A percentile compares a stretch with the other conserved stretches of the same genome.
Evolutionary conservation across 2,888 invertebrate genomes (phyloP).

Genomic region (Xanthorhoe spadicearia): DNA sequence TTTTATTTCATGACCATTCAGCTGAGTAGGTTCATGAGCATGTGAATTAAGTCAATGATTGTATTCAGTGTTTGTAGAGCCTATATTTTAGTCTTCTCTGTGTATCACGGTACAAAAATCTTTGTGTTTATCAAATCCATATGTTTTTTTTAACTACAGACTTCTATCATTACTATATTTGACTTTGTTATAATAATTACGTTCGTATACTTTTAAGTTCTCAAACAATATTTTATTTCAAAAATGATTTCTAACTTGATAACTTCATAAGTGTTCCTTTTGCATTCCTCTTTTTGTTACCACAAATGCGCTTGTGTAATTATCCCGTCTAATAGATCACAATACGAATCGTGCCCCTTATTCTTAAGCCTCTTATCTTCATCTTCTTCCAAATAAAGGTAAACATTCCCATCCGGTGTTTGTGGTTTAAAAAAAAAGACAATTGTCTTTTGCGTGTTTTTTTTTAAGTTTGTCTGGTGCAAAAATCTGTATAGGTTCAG

Average conservation of each 20-base stretch:
- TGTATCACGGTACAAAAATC: no score
- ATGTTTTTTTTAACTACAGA: no score
- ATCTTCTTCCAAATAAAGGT: constrained; percentile 70
- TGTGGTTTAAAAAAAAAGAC: constrained; percentile 52
- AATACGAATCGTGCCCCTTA: constrained; percentile 42
- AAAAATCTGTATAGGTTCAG: constrained; percentile 37
- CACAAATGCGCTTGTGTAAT: constrained; percentile 43
- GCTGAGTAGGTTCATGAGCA: no score
- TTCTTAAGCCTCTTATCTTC: constrained; percentile 61
- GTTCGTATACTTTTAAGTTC: no score
- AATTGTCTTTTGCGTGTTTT: constrained; percentile 40
- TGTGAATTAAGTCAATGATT: no score
- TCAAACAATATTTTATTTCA: background rate
- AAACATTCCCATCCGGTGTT: constrained; percentile 76
- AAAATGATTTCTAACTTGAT: no score
- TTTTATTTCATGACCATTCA: background rate
- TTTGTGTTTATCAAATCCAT: no score
- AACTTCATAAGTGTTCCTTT: constrained; percentile 10
- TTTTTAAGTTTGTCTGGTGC: constrained; percentile 38
- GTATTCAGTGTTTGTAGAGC: no score
- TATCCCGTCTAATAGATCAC: constrained; percentile 40
- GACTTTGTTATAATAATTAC: no score
- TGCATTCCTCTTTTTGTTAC: constrained; percentile 34
- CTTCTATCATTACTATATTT: no score
- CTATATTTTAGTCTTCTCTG: no score